Evolutionary conservation across 2,888 invertebrate genomes (phyloP).

Genomic region (Melieria picta): DNA sequence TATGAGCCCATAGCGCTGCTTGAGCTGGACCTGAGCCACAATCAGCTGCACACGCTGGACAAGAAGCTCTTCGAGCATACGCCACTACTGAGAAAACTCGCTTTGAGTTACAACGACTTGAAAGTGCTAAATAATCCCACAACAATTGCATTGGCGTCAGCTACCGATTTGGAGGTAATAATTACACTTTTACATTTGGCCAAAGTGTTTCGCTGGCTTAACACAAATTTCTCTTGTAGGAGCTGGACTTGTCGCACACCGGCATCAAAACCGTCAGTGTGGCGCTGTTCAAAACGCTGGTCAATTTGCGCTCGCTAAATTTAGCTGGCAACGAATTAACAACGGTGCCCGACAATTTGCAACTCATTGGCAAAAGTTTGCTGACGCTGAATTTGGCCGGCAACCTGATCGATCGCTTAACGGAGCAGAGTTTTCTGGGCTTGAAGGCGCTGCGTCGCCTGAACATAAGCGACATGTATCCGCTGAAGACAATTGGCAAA

Average conservation of each 20-base stretch:
- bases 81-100: slow-evolving; percentile 71
- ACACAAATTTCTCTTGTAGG: slow-evolving; percentile 57
- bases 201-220: not conserved
- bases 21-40: slow-evolving; percentile 73
- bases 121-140: slow-evolving; percentile 72
- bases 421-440: slow-evolving; percentile 71
- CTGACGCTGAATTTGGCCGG: slow-evolving; percentile 71
- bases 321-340: slow-evolving; percentile 72
- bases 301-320: slow-evolving; percentile 69
- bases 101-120: slow-evolving; percentile 73
- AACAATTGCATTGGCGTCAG: slow-evolving; percentile 69
- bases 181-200: not conserved
- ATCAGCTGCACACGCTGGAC: slow-evolving; percentile 72
- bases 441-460: slow-evolving; percentile 69
- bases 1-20: slow-evolving; percentile 72
- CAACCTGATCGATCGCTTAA: slow-evolving; percentile 71
- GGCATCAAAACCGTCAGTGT: slow-evolving; percentile 70
- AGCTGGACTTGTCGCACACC: slow-evolving; percentile 71
- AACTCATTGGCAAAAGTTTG: slow-evolving; percentile 69
- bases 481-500: slow-evolving; percentile 69
- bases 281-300: slow-evolving; percentile 68
- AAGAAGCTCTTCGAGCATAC: slow-evolving; percentile 73
- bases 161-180: slow-evolving; percentile 69
- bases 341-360: slow-evolving; percentile 71
- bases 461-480: slow-evolving; percentile 71